phyloP scores from a whole-genome alignment of 2,113 vertebrate species.

The Thalassarche chlororhynchos region DNA sequence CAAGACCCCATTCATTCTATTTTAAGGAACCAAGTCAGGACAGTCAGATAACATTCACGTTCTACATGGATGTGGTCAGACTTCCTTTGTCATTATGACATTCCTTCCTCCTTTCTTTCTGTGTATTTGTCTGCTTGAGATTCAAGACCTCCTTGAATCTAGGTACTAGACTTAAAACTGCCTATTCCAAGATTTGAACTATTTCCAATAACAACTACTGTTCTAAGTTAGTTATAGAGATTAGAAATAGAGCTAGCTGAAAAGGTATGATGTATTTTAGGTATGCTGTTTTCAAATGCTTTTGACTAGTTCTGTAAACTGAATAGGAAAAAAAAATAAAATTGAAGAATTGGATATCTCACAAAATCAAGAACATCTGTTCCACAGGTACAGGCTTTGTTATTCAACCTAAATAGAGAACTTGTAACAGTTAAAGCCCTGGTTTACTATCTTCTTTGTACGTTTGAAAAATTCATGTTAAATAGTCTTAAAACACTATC shows the following conservation, averaged over 20 bases:
- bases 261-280: background rate
- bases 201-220: background rate
- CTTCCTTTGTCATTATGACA: background rate
- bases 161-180: background rate
- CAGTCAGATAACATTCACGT: background rate
- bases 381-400: background rate
- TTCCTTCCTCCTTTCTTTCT: background rate
- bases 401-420: background rate
- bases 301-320: background rate
- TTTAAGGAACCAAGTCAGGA: background rate
- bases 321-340: background rate
- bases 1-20: background rate
- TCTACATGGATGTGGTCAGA: background rate
- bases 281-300: background rate
- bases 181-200: background rate
- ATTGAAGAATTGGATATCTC: background rate
- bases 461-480: background rate
- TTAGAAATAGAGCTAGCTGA: background rate
- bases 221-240: background rate
- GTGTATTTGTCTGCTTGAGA: background rate
- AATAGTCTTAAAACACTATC: background rate
- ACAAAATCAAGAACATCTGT: background rate
- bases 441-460: background rate
- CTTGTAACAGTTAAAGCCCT: background rate
- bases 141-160: background rate